Percentiles rank a stretch among this genome's conserved stretches.
Conservation (phyloP, 2,797 vertebrate species). For the Crenuchus spilurus region DNA sequence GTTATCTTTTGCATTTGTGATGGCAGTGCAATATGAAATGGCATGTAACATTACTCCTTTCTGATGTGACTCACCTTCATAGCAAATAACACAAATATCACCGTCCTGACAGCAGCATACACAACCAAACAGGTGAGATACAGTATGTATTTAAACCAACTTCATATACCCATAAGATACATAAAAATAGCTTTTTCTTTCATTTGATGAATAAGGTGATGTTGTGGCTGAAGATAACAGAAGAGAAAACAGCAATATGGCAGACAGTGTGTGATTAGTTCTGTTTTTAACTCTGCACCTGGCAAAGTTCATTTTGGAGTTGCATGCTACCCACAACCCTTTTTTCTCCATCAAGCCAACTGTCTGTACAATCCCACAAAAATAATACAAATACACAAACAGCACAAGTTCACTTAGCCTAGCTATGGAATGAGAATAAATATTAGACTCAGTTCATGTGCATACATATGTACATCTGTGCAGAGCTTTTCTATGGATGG, state of each 20-base stretch:
- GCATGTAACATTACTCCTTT: constrained; percentile 12
- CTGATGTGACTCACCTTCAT: constrained; percentile 1
- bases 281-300: constrained; percentile 30
- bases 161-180: neutral
- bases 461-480: neutral
- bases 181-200: neutral
- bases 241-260: neutral
- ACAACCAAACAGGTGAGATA: constrained; percentile 3
- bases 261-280: constrained; percentile 2
- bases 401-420: neutral
- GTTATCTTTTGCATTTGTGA: constrained; percentile 8
- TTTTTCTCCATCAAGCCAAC: constrained; percentile 8
- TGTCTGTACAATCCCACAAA: neutral
- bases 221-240: neutral
- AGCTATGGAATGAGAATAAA: constrained; percentile 31
- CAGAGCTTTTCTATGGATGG: constrained; percentile 4
- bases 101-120: neutral
- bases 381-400: constrained; percentile 27
- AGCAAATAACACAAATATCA: constrained; percentile 24
- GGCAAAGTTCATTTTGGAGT: constrained; percentile 32
- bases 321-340: constrained; percentile 19
- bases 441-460: neutral
- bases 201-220: neutral
- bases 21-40: constrained; percentile 24
- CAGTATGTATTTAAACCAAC: constrained; percentile 2